Evolutionary conservation across 2,888 invertebrate species (phyloP).

Genomic region (Yponomeuta malinellus): DNA sequence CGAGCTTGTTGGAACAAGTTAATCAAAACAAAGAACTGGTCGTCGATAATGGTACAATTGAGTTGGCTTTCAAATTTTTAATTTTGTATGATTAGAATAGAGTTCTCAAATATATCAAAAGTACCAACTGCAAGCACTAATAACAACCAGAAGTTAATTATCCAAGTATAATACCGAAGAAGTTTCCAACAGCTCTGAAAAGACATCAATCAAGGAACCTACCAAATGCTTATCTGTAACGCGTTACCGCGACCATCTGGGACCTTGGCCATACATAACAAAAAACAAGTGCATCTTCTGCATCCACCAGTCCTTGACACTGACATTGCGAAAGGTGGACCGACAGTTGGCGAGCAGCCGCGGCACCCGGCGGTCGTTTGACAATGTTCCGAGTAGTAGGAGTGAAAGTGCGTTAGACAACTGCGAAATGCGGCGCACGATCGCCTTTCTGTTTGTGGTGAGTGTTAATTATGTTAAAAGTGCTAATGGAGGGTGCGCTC

Average conservation of each 20-base stretch:
- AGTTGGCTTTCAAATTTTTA: neutral
- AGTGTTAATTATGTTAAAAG: conserved; percentile 64
- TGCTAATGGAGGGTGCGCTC: conserved; percentile 51
- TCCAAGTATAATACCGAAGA: neutral
- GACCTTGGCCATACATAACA: conserved; percentile 5
- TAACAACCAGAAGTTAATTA: neutral
- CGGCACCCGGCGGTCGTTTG: conserved; percentile 45
- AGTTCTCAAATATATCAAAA: too few species aligned
- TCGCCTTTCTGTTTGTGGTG: conserved; percentile 73
- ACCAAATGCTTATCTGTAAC: neutral
- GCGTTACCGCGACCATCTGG: neutral
- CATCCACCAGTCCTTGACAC: conserved; percentile 46
- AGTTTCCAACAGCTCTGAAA: neutral
- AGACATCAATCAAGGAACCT: neutral
- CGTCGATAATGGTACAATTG: neutral
- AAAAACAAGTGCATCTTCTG: conserved; percentile 35
- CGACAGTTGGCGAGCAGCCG: conserved; percentile 53
- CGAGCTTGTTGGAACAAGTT: conserved; percentile 5
- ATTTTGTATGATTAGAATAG: neutral
- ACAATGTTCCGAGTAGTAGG: conserved; percentile 51
- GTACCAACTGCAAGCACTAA: too few species aligned
- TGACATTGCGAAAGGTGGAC: conserved; percentile 38
- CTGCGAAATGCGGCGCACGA: conserved; percentile 66
- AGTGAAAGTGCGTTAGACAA: conserved; percentile 69
- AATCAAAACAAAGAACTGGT: neutral